These are phyloP conservation scores for Galagoides demidoff DNA, from an alignment of 2,797 vertebrate species.

Conservation along the genomic window DNA sequence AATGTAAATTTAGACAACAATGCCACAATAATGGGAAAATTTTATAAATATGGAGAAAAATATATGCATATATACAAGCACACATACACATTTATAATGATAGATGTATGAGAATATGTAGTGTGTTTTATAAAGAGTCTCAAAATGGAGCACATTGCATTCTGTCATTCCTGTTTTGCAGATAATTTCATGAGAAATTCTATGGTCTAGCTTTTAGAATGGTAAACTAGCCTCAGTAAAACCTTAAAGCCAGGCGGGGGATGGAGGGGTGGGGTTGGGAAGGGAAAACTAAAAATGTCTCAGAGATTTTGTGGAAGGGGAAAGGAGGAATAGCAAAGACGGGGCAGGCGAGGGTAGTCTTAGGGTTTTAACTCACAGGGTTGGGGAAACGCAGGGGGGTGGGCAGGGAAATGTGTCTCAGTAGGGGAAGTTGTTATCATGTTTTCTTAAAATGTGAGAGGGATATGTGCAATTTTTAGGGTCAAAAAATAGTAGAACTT, in stretches of 20 bases:
- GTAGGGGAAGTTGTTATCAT: background rate
- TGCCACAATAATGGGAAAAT: background rate
- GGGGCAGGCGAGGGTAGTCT: background rate
- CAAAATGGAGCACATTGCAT: background rate
- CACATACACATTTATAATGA: background rate
- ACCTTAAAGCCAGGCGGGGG: background rate
- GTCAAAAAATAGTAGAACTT: background rate
- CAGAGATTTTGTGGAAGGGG: background rate
- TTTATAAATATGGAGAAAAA: background rate
- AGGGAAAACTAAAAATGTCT: background rate
- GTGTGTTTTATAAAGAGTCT: background rate
- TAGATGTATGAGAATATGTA: background rate
- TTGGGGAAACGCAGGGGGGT: background rate
- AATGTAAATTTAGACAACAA: slow-evolving; percentile 16
- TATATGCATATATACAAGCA: background rate
- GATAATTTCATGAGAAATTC: background rate
- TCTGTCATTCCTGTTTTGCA: background rate
- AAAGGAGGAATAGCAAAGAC: background rate
- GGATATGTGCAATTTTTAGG: background rate
- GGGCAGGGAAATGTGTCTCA: background rate
- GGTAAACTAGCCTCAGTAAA: background rate
- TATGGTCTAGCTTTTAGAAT: background rate
- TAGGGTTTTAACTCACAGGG: background rate
- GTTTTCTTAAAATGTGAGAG: background rate
- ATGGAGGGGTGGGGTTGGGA: too few species aligned